These are phyloP conservation scores for Andricus curvator DNA, from an alignment of 2,888 invertebrate species.

Conservation along the genomic window DNA sequence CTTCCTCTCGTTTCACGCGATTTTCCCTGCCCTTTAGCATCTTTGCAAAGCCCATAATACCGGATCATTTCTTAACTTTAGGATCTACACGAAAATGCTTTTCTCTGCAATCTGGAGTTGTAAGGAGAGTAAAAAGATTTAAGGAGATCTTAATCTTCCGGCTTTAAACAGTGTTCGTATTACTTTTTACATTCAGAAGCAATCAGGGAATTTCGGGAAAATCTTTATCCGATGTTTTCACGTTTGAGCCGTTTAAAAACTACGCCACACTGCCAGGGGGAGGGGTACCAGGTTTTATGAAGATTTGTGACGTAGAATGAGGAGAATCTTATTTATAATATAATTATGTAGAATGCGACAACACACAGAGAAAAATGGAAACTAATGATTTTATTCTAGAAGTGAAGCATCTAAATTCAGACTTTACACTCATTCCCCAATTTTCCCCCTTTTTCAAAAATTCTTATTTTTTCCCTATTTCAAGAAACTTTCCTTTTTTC, in stretches of 20 bases:
- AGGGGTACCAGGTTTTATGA: too few species aligned
- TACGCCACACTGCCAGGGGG: too few species aligned
- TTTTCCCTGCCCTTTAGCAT: not conserved
- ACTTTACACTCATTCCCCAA: too few species aligned
- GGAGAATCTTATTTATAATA: too few species aligned
- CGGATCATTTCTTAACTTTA: constrained; percentile 34
- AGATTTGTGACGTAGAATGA: too few species aligned
- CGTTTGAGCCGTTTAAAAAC: not conserved
- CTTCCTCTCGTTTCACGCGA: constrained; percentile 18
- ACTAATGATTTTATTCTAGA: too few species aligned
- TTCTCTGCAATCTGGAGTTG: constrained; percentile 11
- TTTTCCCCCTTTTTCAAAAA: too few species aligned
- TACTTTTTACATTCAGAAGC: not conserved
- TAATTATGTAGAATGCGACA: too few species aligned
- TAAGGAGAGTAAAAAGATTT: constrained; percentile 19
- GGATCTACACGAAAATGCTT: constrained; percentile 37
- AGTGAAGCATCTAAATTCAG: too few species aligned
- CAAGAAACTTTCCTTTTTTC: too few species aligned
- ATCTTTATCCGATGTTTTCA: not conserved
- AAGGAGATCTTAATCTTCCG: constrained; percentile 19
- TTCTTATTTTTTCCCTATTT: too few species aligned
- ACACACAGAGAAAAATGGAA: too few species aligned
- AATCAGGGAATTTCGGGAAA: not conserved
- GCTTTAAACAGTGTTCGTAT: constrained; percentile 19
- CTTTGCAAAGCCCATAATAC: constrained; percentile 28